phyloP scores from a whole-genome alignment of 2,888 invertebrate genomes.

The Calliphora vomitoria region DNA sequence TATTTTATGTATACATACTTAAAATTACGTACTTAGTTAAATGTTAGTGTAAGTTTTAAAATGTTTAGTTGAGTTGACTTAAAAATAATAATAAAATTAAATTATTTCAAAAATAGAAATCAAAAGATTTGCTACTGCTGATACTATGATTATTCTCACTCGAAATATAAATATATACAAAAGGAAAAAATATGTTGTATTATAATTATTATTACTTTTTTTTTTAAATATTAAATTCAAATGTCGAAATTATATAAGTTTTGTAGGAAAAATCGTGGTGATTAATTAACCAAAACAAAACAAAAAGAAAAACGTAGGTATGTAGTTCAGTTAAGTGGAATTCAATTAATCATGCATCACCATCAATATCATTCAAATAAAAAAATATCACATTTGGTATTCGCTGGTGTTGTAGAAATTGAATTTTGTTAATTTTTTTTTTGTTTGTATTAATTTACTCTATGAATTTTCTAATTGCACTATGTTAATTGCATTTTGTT shows the following conservation, averaged over 20 bases:
- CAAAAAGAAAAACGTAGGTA: background rate
- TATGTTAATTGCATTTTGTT: slow-evolving; percentile 70
- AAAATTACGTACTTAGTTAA: background rate
- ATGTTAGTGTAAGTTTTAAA: slow-evolving; percentile 7
- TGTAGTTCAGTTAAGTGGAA: background rate
- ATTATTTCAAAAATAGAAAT: slow-evolving; percentile 24
- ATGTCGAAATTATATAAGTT: background rate
- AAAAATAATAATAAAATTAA: slow-evolving; percentile 27
- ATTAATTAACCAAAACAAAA: background rate
- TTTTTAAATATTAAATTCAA: background rate
- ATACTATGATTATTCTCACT: slow-evolving; percentile 26
- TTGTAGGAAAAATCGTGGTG: slow-evolving; percentile 4
- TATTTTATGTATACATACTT: background rate
- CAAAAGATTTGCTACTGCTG: background rate
- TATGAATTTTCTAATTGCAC: slow-evolving; percentile 57
- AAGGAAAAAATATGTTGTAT: slow-evolving; percentile 2
- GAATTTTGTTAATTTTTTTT: slow-evolving; percentile 40
- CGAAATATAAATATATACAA: slow-evolving; percentile 48
- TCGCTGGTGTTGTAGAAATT: slow-evolving; percentile 73
- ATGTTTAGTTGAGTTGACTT: slow-evolving; percentile 19
- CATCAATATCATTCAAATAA: slow-evolving; percentile 60
- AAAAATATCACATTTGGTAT: slow-evolving; percentile 76
- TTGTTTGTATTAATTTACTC: slow-evolving; percentile 4
- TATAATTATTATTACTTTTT: background rate
- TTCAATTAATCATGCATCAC: slow-evolving; percentile 33